Percentiles rank a stretch among this genome's conserved stretches.
phyloP scores from a whole-genome alignment of 2,113 vertebrate genomes.

The Salvelinus namaycush region DNA sequence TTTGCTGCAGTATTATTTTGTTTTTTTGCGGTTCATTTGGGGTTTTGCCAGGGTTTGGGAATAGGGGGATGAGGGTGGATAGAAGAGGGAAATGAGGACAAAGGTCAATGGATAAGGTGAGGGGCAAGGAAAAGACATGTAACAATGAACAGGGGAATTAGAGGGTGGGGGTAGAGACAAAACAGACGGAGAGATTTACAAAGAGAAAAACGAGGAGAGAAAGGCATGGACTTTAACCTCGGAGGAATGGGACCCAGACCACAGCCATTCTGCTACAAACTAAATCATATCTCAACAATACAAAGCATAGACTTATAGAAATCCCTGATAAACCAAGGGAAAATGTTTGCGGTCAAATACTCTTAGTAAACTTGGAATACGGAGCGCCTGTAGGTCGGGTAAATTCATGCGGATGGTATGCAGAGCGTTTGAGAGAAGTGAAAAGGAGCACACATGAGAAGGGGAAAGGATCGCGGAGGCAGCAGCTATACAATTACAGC shows the following conservation, averaged over 20 bases:
- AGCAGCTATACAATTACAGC: constrained; percentile 13
- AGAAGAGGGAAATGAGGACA: constrained; percentile 4
- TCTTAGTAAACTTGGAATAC: background rate
- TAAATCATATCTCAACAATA: background rate
- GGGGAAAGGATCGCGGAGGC: constrained; percentile 22
- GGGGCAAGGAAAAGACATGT: background rate
- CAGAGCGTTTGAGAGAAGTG: background rate
- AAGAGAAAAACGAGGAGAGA: constrained; percentile 26
- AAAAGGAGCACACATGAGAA: constrained; percentile 6
- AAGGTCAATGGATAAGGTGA: constrained; percentile 12
- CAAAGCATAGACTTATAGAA: background rate
- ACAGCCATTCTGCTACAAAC: background rate
- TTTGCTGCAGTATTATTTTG: constrained; percentile 77
- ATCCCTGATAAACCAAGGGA: background rate
- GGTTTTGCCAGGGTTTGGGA: background rate
- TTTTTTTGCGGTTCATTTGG: constrained; percentile 16
- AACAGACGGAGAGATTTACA: constrained; percentile 41
- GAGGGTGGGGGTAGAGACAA: constrained; percentile 21
- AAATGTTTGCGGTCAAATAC: background rate
- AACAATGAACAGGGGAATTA: background rate
- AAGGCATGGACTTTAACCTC: constrained; percentile 23
- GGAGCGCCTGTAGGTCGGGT: constrained; percentile 5
- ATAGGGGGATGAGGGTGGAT: background rate
- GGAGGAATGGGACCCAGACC: background rate
- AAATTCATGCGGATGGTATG: constrained; percentile 42